phyloP scores from a whole-genome alignment of 2,888 invertebrate genomes.

The Pristionchus arcanus region DNA sequence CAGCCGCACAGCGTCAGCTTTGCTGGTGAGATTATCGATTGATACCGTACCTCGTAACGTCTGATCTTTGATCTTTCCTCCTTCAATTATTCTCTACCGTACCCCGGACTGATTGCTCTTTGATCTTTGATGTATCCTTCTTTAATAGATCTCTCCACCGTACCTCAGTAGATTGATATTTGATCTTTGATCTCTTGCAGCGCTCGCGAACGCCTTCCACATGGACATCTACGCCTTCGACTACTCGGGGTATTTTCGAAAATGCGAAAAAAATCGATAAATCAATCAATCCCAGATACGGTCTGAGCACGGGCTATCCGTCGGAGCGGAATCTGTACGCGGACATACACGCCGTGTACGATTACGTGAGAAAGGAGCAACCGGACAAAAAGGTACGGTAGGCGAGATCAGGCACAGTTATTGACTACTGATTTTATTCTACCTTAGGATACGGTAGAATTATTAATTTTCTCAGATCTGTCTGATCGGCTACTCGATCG shows the following conservation, averaged over 20 bases:
- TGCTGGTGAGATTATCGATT: conserved; percentile 35
- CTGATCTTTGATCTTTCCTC: conserved; percentile 52
- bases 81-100: too few species aligned
- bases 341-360: conserved; percentile 71
- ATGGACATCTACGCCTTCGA: conserved; percentile 71
- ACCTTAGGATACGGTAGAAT: not conserved
- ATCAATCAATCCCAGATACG: conserved; percentile 60
- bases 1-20: conserved; percentile 60
- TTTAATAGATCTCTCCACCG: too few species aligned
- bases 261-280: not conserved
- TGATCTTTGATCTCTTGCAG: conserved; percentile 29
- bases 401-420: not conserved
- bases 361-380: conserved; percentile 62
- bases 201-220: conserved; percentile 62
- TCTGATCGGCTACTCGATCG: conserved; percentile 73
- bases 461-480: conserved; percentile 62
- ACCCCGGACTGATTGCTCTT: conserved; percentile 34
- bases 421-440: too few species aligned
- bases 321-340: conserved; percentile 72
- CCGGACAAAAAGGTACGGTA: conserved; percentile 65
- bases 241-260: conserved; percentile 66
- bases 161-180: not conserved
- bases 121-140: not conserved
- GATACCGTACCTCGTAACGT: not conserved
- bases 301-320: conserved; percentile 68